Evolutionary conservation across 1,140 invertebrate species (phyloP).

Genomic region (Nautilus pompilius): DNA sequence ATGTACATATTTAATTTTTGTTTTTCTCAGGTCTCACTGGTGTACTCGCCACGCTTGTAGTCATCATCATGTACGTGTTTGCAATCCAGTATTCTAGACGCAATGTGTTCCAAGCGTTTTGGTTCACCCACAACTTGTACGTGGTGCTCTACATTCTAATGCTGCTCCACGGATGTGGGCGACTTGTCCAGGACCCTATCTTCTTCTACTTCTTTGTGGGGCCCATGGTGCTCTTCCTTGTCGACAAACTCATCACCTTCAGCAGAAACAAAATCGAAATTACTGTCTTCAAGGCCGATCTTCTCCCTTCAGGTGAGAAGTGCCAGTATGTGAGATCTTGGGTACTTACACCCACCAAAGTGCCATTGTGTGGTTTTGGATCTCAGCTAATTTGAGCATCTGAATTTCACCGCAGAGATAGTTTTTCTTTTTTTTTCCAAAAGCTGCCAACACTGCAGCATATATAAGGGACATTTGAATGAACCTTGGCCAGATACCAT

Average conservation of each 20-base stretch:
- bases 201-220: slow-evolving; percentile 96
- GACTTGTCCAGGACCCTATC: slow-evolving; percentile 70
- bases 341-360: too few relatives aligned
- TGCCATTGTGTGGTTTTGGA: too few relatives aligned
- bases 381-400: too few relatives aligned
- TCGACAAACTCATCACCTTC: slow-evolving; percentile 86
- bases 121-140: slow-evolving; percentile 91
- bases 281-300: slow-evolving; percentile 90
- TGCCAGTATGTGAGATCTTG: too few relatives aligned
- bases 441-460: too few relatives aligned
- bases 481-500: too few relatives aligned
- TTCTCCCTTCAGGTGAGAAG: slow-evolving; percentile 86
- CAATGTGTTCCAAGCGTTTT: slow-evolving; percentile 71
- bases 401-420: too few relatives aligned
- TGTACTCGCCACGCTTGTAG: slow-evolving; percentile 84
- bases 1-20: neutral
- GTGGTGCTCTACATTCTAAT: slow-evolving; percentile 83
- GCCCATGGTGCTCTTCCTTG: slow-evolving; percentile 80
- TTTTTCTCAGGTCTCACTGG: slow-evolving; percentile 78
- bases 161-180: slow-evolving; percentile 84
- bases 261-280: slow-evolving; percentile 68
- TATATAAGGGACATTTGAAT: too few relatives aligned
- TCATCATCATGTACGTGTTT: slow-evolving; percentile 96
- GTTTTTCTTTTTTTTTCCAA: too few relatives aligned
- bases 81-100: slow-evolving; percentile 90